phyloP scores from a whole-genome alignment of 2,797 vertebrate genomes.

The Tragopan temminckii region DNA sequence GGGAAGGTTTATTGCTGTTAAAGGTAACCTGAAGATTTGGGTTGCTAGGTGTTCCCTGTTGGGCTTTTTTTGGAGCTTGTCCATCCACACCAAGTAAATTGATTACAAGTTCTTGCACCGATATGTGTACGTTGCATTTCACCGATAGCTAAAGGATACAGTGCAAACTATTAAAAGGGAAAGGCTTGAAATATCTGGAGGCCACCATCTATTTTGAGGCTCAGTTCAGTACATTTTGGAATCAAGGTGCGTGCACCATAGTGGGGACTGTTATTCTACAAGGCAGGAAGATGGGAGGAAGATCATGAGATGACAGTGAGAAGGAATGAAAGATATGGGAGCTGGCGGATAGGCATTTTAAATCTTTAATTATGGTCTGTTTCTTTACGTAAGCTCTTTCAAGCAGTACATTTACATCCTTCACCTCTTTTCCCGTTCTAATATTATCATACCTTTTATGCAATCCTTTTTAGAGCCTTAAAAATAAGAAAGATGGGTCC shows the following conservation, averaged over 20 bases:
- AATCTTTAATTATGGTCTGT: fast-evolving
- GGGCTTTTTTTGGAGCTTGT: neutral
- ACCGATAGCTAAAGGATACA: neutral
- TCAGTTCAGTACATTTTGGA: too few species aligned
- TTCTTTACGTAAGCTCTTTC: neutral
- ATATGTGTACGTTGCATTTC: neutral
- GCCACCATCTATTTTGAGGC: neutral
- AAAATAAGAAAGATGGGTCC: neutral
- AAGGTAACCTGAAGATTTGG: neutral
- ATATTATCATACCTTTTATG: neutral
- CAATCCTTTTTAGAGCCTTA: neutral
- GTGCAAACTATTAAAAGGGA: neutral
- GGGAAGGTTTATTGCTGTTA: neutral
- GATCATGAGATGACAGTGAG: neutral
- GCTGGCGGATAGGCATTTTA: fast-evolving
- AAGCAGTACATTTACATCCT: neutral
- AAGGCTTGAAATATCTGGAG: neutral
- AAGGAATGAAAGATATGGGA: neutral
- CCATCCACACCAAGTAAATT: too few species aligned
- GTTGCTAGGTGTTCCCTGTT: neutral
- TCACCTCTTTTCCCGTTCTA: neutral
- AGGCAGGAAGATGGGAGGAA: neutral
- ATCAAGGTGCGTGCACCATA: fast-evolving
- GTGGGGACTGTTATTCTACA: fast-evolving
- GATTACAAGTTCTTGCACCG: neutral